These are phyloP conservation scores for Eupithecia subfuscata DNA, from an alignment of 2,888 invertebrate species.

Conservation along the genomic window DNA sequence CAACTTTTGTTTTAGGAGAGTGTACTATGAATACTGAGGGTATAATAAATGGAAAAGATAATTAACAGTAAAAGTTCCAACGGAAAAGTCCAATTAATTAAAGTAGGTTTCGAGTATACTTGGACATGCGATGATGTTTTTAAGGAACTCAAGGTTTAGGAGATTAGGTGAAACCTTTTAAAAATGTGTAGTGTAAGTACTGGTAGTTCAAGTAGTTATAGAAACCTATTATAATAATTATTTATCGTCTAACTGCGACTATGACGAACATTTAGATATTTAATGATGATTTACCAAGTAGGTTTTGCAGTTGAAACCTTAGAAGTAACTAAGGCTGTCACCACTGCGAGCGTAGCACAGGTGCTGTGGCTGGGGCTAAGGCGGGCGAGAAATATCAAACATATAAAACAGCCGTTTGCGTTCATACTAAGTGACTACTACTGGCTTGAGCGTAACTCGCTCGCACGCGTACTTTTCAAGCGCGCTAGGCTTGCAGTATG, in stretches of 20 bases:
- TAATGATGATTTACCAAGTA: background rate
- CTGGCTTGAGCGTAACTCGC: no score
- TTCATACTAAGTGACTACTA: no score
- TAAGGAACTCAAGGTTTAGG: conserved; percentile 9
- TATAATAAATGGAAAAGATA: conserved; percentile 63
- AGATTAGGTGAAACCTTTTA: background rate
- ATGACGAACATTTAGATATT: background rate
- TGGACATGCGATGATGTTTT: conserved; percentile 61
- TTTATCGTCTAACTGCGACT: background rate
- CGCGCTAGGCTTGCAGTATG: no score
- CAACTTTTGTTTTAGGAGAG: conserved; percentile 25
- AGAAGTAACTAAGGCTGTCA: background rate
- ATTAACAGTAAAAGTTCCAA: conserved; percentile 68
- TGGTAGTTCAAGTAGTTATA: background rate
- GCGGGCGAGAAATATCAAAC: no score
- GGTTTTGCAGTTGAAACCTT: background rate
- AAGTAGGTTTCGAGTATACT: conserved; percentile 64
- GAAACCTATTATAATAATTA: background rate
- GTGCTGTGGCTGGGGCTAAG: no score
- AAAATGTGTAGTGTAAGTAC: background rate
- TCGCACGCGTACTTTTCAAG: no score
- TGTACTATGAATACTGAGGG: conserved; percentile 18
- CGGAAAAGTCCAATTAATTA: conserved; percentile 74
- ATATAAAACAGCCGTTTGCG: no score
- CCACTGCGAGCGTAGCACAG: no score